These are phyloP conservation scores for Parus major DNA, from an alignment of 2,113 vertebrate species.

Conservation along the genomic window DNA sequence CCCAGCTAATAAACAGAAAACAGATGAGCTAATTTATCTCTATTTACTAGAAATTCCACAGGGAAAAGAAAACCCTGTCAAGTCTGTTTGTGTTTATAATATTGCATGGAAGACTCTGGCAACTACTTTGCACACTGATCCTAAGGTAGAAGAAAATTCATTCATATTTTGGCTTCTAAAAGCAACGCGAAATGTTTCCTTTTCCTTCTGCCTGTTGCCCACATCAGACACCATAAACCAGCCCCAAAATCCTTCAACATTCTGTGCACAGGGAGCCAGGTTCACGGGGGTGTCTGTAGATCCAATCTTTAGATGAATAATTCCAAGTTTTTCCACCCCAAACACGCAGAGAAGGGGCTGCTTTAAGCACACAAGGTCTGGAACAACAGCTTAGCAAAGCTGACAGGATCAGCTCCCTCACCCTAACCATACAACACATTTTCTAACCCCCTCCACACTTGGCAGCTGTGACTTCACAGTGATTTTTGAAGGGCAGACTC, in stretches of 20 bases:
- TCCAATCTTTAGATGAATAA: background rate
- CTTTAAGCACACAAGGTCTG: background rate
- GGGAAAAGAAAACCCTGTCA: background rate
- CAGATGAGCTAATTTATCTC: slow-evolving; percentile 3
- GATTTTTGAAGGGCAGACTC: background rate
- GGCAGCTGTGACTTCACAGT: background rate
- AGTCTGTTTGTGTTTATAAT: background rate
- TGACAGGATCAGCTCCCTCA: background rate
- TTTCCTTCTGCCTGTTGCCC: background rate
- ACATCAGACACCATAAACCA: background rate
- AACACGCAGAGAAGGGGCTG: background rate
- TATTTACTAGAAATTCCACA: background rate
- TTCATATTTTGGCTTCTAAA: background rate
- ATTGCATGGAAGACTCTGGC: background rate
- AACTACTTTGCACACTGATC: background rate
- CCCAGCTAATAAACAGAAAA: slow-evolving; percentile 30
- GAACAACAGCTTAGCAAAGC: rapidly evolving
- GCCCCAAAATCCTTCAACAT: rapidly evolving
- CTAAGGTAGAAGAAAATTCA: background rate
- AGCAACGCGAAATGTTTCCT: background rate
- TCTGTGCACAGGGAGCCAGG: too few species aligned
- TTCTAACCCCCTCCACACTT: background rate
- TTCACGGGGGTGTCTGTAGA: background rate
- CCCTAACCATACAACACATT: background rate
- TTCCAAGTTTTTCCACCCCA: background rate